Base-by-base conservation (phyloP, 2,888 invertebrate genomes). In the Pandemis corylana region DNA sequence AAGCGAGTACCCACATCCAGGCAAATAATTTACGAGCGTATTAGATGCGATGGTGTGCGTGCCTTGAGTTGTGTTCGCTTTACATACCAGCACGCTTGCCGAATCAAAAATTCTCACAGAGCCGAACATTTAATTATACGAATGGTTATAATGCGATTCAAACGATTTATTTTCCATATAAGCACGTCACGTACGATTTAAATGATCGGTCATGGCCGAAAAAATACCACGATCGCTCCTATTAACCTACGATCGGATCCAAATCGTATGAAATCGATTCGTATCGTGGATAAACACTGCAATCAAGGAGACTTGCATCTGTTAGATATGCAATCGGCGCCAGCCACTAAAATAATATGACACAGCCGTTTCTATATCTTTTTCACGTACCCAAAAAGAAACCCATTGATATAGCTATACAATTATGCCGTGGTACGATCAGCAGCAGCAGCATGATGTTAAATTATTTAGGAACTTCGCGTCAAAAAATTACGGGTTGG, bases 341-440 rank as follows among this genome's bases (percentile, higher is more conserved):
- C 92, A 92, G 90, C 93, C 94, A 91, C 94, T 94, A 92, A 94
- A 93, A 93, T 93, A 93, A 93, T 94, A 94, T 94, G 94, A 94
- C 94, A 93, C 90, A 94, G 94, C 93, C 93, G 82, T 94, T 94
- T 93, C 87, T 89, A 90, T 84, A 87, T 89, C 87, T 88, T 87
- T 87, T 86, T 84, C 86, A 85, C 83, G 85, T 84, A 85, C 85
- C 89, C 87, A 90, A 90, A 91, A 89, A 87, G 85, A 90, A 86
- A 87, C 89, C 89, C 89, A 87, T 87, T 84, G 83, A 86, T 88
- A 87, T 87, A 86, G 85, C 88, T 87, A 79, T 81, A 84, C 88
- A 88, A 91, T 92, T 92, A 89, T 84, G 82, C 80, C 75, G 69
- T 66, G 53, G 89, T 90, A 92, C 73, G 71, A 89, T 80, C 72